A percentile compares a stretch with the other conserved stretches of the same genome.
Conservation (phyloP, 2,113 vertebrate genomes). For the Clarias magur region DNA sequence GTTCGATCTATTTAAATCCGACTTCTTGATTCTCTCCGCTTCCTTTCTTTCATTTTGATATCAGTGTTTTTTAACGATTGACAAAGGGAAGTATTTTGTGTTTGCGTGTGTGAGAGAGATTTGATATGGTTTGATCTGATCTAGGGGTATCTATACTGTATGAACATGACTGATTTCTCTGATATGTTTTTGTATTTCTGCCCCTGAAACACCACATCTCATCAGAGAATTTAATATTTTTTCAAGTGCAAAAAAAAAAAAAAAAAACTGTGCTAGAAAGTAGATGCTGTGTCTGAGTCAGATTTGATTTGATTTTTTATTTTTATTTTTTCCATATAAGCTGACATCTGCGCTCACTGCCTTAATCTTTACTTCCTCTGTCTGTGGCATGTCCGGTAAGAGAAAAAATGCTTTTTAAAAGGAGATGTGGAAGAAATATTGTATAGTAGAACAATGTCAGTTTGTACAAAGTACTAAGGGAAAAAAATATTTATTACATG, state of each 20-base stretch:
- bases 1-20: neutral
- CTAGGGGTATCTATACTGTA: slow-evolving; percentile 51
- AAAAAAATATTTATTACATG: slow-evolving; percentile 99
- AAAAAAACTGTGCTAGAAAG: slow-evolving; percentile 58
- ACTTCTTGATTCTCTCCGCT: neutral
- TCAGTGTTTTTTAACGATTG: slow-evolving; percentile 42
- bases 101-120: slow-evolving; percentile 7
- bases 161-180: slow-evolving; percentile 63
- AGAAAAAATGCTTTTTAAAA: slow-evolving; percentile 81
- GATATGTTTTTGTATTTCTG: slow-evolving; percentile 65
- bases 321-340: slow-evolving; percentile 63
- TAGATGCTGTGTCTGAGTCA: slow-evolving; percentile 64
- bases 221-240: slow-evolving; percentile 68
- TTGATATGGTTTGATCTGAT: slow-evolving; percentile 18
- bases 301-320: slow-evolving; percentile 52
- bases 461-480: slow-evolving; percentile 98
- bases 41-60: slow-evolving; percentile 18
- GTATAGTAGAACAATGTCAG: slow-evolving; percentile 92
- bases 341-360: slow-evolving; percentile 86
- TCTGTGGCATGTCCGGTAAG: slow-evolving; percentile 85
- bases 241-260: slow-evolving; percentile 57
- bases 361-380: slow-evolving; percentile 88
- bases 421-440: slow-evolving; percentile 70
- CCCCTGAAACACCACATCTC: slow-evolving; percentile 65
- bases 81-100: slow-evolving; percentile 63